Percentiles rank a stretch among this genome's conserved stretches.
Evolutionary conservation across 2,888 invertebrate species (phyloP).

Genomic region (Rhamnusium bicolor): DNA sequence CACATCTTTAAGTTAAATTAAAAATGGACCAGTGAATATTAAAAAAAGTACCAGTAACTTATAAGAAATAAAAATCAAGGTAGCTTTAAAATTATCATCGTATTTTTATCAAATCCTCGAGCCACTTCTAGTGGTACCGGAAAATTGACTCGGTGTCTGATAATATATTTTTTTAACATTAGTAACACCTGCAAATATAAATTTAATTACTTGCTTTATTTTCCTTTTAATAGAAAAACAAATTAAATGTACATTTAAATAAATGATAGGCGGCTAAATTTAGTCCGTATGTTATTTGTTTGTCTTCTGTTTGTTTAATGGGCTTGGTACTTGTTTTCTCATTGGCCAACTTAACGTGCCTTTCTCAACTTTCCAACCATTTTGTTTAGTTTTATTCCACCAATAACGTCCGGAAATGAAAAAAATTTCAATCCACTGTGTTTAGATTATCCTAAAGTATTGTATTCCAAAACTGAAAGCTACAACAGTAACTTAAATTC

Average conservation of each 20-base stretch:
- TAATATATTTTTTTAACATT: neutral
- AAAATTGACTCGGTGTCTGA: neutral
- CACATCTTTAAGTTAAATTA: neutral
- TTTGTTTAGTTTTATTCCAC: neutral
- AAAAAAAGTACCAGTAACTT: too few relatives aligned
- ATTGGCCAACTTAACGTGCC: conserved; percentile 9
- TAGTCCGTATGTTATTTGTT: conserved; percentile 19
- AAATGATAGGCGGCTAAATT: conserved; percentile 5
- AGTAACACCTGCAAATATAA: neutral
- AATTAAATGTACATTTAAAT: neutral
- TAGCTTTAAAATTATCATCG: too few relatives aligned
- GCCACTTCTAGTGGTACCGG: neutral
- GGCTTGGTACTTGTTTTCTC: conserved; percentile 46
- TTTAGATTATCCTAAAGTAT: neutral
- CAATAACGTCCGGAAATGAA: neutral
- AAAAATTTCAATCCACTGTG: neutral
- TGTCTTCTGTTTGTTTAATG: conserved; percentile 45
- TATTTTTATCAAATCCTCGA: too few relatives aligned
- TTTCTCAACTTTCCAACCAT: conserved; percentile 11
- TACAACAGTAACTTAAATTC: neutral
- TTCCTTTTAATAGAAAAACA: neutral
- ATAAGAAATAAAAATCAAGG: too few relatives aligned
- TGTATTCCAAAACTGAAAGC: neutral
- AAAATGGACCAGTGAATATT: too few relatives aligned
- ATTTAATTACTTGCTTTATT: neutral